These are phyloP conservation scores for Brachyhypopomus gauderio DNA, from an alignment of 2,113 vertebrate genomes.

Conservation along the genomic window DNA sequence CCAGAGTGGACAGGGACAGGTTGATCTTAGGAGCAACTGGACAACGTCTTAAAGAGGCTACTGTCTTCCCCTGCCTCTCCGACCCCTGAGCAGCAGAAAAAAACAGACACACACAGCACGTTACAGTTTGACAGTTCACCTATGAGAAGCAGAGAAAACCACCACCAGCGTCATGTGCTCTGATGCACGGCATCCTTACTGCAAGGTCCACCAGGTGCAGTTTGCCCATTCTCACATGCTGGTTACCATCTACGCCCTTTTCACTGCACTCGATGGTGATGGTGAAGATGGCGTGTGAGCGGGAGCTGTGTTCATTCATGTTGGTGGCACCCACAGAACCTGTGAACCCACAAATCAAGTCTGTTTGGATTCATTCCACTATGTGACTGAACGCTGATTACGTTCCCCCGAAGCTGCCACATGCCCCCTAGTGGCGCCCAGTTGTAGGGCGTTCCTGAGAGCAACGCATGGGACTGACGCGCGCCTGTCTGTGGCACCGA, in stretches of 20 bases:
- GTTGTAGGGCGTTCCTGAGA: too few species aligned
- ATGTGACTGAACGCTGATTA: too few species aligned
- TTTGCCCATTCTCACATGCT: conserved; percentile 97
- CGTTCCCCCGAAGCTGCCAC: too few species aligned
- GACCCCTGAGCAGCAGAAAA: conserved; percentile 80
- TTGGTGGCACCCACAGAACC: conserved; percentile 97
- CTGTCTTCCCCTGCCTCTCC: conserved; percentile 96
- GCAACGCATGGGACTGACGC: too few species aligned
- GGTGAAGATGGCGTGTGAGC: conserved; percentile 96
- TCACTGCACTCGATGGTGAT: conserved; percentile 99
- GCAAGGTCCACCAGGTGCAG: conserved; percentile 96
- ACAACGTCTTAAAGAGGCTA: conserved; percentile 96
- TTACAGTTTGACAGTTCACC: neutral
- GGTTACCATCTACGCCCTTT: conserved; percentile 93
- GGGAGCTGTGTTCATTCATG: conserved; percentile 99
- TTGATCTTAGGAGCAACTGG: conserved; percentile 99
- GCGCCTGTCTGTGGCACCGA: too few species aligned
- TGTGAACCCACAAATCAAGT: conserved; percentile 50
- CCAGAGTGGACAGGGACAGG: conserved; percentile 93
- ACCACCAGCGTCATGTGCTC: neutral
- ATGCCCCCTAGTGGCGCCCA: too few species aligned
- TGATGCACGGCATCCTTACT: conserved; percentile 70
- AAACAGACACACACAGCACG: neutral
- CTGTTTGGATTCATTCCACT: neutral
- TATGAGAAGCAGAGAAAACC: neutral